phyloP scores from a whole-genome alignment of 1,140 invertebrate species.

The Musca domestica region DNA sequence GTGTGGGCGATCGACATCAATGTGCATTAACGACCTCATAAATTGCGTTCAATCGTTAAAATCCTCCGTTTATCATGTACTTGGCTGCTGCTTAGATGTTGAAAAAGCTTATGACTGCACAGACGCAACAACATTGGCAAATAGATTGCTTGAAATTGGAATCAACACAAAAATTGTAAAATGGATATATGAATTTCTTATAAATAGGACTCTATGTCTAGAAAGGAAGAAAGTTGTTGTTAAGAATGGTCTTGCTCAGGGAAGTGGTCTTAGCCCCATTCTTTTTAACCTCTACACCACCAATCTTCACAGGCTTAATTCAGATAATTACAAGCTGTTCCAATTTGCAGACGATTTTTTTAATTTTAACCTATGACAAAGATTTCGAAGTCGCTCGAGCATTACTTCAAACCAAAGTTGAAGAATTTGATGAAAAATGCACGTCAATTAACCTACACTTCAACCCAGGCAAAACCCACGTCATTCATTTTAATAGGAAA shows the following conservation, averaged over 20 bases:
- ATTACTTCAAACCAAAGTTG: neutral
- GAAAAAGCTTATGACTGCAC: neutral
- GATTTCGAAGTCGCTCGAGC: neutral
- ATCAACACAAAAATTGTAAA: neutral
- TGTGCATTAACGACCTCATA: no score
- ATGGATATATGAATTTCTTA: neutral
- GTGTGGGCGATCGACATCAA: no score
- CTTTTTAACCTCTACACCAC: slow-evolving; percentile 7
- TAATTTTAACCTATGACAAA: neutral
- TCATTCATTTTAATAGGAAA: no score
- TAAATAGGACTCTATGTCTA: neutral
- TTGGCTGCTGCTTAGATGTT: neutral
- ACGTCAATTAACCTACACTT: neutral
- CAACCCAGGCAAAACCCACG: no score
- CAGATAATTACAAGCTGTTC: slow-evolving; percentile 3
- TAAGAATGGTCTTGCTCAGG: neutral
- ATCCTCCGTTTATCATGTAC: neutral
- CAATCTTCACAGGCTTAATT: neutral
- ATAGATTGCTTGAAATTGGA: neutral
- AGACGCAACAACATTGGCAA: neutral
- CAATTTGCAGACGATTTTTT: slow-evolving; percentile 18
- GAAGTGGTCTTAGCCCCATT: neutral
- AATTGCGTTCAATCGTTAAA: no score
- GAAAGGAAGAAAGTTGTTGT: neutral
- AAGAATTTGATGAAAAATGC: neutral